phyloP scores from a whole-genome alignment of 2,113 vertebrate species.

The Calonectris borealis region DNA sequence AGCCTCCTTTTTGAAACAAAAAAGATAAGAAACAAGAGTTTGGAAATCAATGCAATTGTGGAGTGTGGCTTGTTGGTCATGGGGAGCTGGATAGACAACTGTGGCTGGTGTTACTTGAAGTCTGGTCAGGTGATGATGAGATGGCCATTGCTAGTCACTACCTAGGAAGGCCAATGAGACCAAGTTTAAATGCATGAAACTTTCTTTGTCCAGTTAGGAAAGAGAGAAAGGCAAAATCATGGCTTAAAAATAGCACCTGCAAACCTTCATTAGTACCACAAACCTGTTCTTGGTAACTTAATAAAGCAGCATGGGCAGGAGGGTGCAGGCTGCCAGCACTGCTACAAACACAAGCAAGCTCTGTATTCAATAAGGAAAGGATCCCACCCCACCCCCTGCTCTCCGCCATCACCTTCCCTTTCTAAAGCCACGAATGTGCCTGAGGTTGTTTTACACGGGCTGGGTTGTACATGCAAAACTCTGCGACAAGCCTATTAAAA shows the following conservation, averaged over 20 bases:
- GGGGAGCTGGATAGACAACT: fast-evolving
- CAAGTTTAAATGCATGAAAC: not conserved
- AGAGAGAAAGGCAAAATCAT: not conserved
- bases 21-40: not conserved
- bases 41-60: not conserved
- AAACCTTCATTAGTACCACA: not conserved
- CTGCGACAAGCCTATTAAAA: not conserved
- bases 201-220: not conserved
- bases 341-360: not conserved
- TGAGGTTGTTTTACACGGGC: conserved; percentile 19
- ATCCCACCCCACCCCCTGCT: not conserved
- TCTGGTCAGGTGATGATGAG: not conserved
- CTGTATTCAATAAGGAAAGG: not conserved
- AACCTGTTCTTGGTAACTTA: not conserved
- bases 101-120: not conserved
- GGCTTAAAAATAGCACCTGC: not conserved
- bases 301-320: not conserved
- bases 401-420: not conserved
- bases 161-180: not conserved
- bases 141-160: too few species aligned
- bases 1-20: not conserved
- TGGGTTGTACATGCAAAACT: not conserved
- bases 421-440: not conserved
- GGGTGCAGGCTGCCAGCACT: not conserved
- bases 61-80: not conserved